A percentile compares a stretch with the other conserved stretches of the same genome.
Evolutionary conservation across 2,113 vertebrate genomes (phyloP).

Genomic region (Rutilus rutilus): DNA sequence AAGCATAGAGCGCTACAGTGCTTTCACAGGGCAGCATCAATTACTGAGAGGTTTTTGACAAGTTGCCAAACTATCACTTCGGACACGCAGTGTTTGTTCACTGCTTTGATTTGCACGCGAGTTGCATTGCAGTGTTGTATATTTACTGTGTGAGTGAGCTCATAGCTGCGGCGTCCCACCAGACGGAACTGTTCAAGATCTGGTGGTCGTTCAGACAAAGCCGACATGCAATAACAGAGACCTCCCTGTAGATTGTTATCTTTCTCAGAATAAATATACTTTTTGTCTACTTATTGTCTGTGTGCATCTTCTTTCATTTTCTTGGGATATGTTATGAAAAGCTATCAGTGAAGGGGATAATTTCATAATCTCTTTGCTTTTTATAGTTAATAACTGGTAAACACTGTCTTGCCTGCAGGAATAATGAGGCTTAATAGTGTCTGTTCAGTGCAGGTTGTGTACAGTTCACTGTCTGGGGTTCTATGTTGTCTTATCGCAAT

Average conservation of each 20-base stretch:
- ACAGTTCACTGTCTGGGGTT: constrained; percentile 9
- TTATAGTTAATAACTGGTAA: not conserved
- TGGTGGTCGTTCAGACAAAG: not conserved
- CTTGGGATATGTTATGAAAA: constrained; percentile 1
- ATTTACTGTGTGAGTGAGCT: constrained; percentile 34
- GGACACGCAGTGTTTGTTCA: constrained; percentile 5
- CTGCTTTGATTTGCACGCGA: constrained; percentile 28
- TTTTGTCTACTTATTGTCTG: constrained; percentile 22
- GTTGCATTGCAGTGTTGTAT: constrained; percentile 38
- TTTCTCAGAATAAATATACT: constrained; percentile 47
- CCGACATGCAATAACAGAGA: constrained; percentile 23
- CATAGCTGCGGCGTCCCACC: constrained; percentile 9
- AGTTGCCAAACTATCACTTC: constrained; percentile 18
- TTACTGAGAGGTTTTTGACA: constrained; percentile 27
- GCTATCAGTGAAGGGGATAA: not conserved
- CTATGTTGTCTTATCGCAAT: not conserved
- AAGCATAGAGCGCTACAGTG: constrained; percentile 14
- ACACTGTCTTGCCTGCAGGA: not conserved
- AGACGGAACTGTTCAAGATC: constrained; percentile 38
- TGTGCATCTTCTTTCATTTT: constrained; percentile 13
- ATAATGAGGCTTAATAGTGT: not conserved
- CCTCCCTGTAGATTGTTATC: constrained; percentile 30
- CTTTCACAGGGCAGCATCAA: constrained; percentile 23
- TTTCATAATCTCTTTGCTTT: constrained; percentile 15
- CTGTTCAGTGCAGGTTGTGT: not conserved